Base-by-base conservation (phyloP, 2,797 vertebrate species). In the Distichodus sexfasciatus region DNA sequence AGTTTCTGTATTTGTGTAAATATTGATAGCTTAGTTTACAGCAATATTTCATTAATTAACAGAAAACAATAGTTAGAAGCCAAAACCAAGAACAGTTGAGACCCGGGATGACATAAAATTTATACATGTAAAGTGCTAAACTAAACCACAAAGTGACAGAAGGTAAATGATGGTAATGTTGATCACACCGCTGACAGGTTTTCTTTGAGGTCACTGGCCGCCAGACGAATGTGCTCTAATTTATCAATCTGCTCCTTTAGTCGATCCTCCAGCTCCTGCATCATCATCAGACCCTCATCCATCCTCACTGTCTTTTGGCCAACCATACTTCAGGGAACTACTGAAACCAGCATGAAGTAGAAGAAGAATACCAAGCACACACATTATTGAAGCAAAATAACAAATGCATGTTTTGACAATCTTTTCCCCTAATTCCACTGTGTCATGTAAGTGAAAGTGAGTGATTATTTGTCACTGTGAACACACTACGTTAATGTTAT, bases 181-280 rank as follows among this genome's bases (percentile, higher is more conserved):
- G 15, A 15, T 6, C 61, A 43, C 36, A 91, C 91, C 82, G 57
- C 83, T 7, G 85, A 83, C 4, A 90, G 62, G 71, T 64, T 86
- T 46, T 89, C 86, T 62, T 81, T 88, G 15, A 93, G 83, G 21
- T 92, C 88, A 2, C 83, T 10, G 0, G 87, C 86, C 46, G 82
- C 69, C 0, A 93, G 83, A 3, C 89, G 90, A 26, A 94, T 76
- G 35, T 91, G 91, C 58, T 94, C 91, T 72, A 92, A 81, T 78
- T 88, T 91, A 80, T 92, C 90, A 1, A 84, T 86, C 58, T 93
- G 91, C 79, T 90, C 91, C 59, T 90, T 88, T 54, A 93, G 83
- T 0, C 80, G 81, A 72, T 91, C 90, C 33, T 94, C 91, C 9
- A 94, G 82, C 76, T 93, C 91, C 80, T 90, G 89, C 87, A 93